Percentiles rank a stretch among this genome's conserved stretches.
These are phyloP conservation scores for Andinoacara biseriatus DNA, from an alignment of 2,113 vertebrate genomes.

Conservation along the genomic window DNA sequence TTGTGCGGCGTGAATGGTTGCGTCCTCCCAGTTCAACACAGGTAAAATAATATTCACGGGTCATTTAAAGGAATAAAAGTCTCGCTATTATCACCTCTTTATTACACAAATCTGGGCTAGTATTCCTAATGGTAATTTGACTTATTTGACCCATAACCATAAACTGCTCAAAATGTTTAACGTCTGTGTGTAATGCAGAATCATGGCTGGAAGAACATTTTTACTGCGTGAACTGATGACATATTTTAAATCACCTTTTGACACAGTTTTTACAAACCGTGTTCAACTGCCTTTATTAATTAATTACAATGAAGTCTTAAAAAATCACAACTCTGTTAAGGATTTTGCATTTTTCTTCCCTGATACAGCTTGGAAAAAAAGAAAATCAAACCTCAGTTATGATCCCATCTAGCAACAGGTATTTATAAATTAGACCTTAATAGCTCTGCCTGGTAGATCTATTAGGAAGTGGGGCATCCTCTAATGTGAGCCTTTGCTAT, in stretches of 20 bases:
- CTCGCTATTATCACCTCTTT: constrained; percentile 62
- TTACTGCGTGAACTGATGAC: background rate
- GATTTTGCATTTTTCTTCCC: background rate
- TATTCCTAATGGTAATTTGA: constrained; percentile 50
- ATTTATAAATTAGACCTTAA: background rate
- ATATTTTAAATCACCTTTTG: background rate
- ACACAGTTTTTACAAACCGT: background rate
- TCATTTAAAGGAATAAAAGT: constrained; percentile 75
- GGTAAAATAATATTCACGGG: constrained; percentile 82
- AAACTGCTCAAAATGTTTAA: constrained; percentile 29
- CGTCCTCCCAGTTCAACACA: constrained; percentile 78
- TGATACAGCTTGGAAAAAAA: background rate
- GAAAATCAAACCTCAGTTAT: background rate
- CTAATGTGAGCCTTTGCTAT: background rate
- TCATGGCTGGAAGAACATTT: constrained; percentile 7
- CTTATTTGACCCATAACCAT: constrained; percentile 40
- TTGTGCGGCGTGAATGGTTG: constrained; percentile 78
- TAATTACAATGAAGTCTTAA: background rate
- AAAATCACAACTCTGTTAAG: background rate
- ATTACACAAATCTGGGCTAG: constrained; percentile 47
- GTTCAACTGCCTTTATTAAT: background rate
- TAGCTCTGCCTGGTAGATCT: background rate
- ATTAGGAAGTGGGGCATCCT: background rate
- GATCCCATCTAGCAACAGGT: constrained; percentile 42
- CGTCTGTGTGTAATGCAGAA: constrained; percentile 20